A percentile compares a stretch with the other conserved stretches of the same genome.
These are phyloP conservation scores for Lagorchestes hirsutus DNA, from an alignment of 2,797 vertebrate species.

Conservation along the genomic window DNA sequence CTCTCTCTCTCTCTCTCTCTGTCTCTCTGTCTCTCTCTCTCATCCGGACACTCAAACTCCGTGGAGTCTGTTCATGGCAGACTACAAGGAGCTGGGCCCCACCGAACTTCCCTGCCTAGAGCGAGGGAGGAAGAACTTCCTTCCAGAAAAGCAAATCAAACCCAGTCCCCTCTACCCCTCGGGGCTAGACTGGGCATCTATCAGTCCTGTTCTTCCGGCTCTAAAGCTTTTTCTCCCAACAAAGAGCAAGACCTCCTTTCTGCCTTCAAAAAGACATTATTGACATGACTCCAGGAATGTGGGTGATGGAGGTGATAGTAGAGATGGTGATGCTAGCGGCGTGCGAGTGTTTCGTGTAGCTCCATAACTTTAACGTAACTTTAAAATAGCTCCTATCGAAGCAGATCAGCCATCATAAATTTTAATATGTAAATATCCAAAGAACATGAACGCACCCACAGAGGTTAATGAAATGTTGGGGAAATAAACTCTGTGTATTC, in stretches of 20 bases:
- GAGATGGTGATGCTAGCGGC: neutral
- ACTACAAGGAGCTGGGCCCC: neutral
- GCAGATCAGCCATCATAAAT: neutral
- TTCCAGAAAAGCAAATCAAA: neutral
- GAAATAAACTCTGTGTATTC: neutral
- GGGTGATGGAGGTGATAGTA: neutral
- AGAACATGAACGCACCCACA: neutral
- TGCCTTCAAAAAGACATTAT: neutral
- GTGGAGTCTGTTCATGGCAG: neutral
- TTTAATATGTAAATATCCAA: neutral
- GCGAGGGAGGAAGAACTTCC: neutral
- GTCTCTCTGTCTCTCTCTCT: too few species aligned
- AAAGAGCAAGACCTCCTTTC: neutral
- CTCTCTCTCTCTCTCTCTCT: too few species aligned
- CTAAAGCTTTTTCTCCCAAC: neutral
- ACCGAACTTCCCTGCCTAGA: neutral
- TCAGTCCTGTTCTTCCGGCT: neutral
- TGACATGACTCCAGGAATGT: neutral
- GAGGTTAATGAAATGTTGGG: neutral
- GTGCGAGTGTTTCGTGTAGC: neutral
- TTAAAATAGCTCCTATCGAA: neutral
- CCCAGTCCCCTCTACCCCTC: neutral
- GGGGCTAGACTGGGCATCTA: neutral
- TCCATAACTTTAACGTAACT: neutral
- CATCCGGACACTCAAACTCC: neutral